Conservation (phyloP, 2,888 invertebrate genomes). For the Chloromyia formosa region DNA sequence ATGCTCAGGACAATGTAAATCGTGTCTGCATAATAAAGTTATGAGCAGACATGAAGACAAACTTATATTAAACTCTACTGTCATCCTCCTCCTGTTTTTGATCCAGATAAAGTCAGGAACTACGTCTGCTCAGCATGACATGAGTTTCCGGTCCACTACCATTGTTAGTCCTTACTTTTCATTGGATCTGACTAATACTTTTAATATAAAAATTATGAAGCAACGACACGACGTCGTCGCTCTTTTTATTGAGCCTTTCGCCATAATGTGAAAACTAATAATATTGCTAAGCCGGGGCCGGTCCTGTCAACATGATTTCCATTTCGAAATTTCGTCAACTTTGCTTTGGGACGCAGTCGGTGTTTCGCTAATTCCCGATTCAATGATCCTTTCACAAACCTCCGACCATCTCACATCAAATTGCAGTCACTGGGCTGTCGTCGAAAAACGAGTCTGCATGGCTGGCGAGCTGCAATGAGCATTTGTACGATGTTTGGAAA, state of each 20-base stretch:
- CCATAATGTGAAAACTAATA: conserved; percentile 1
- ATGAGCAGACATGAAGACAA: too few species aligned
- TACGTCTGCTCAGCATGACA: conserved; percentile 14
- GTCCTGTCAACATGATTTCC: conserved; percentile 34
- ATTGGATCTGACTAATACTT: not conserved
- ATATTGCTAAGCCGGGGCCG: conserved; percentile 8
- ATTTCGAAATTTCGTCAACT: not conserved
- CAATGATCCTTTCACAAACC: conserved; percentile 28
- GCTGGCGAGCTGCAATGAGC: conserved; percentile 15
- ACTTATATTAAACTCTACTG: too few species aligned
- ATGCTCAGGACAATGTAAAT: not conserved
- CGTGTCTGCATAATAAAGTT: not conserved
- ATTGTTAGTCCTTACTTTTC: not conserved
- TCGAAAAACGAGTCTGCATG: not conserved
- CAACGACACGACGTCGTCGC: not conserved
- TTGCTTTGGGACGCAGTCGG: not conserved
- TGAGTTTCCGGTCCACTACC: conserved; percentile 14
- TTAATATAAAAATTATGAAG: not conserved
- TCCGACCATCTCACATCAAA: not conserved
- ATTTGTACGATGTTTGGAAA: conserved; percentile 46
- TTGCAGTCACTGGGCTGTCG: conserved; percentile 10
- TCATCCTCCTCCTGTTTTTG: not conserved
- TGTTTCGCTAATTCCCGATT: conserved; percentile 25
- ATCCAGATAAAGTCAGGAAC: not conserved
- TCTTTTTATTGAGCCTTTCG: not conserved